Percentiles rank a stretch among this genome's conserved stretches.
Conservation (phyloP, 2,888 invertebrate species). For the Xylocampa areola region DNA sequence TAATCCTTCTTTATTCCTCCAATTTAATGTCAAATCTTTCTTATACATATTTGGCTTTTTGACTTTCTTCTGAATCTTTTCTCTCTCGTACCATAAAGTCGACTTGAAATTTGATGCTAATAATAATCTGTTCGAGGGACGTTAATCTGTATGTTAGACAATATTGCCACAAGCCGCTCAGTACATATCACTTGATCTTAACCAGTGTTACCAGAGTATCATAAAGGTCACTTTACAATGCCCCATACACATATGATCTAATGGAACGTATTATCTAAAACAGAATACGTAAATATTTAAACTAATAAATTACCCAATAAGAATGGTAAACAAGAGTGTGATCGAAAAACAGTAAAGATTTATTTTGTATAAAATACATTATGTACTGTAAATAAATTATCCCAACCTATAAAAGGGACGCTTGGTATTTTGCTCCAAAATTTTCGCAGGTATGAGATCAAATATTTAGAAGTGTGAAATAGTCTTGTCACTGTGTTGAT, state of each 20-base stretch:
- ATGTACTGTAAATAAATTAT: slow-evolving; percentile 5
- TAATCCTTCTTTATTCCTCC: too few relatives aligned
- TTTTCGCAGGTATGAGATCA: too few relatives aligned
- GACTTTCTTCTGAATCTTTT: too few relatives aligned
- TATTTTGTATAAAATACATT: not conserved
- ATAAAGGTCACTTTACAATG: slow-evolving; percentile 3
- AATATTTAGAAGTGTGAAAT: too few relatives aligned
- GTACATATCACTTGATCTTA: slow-evolving; percentile 11
- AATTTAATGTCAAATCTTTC: too few relatives aligned
- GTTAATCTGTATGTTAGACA: slow-evolving; percentile 24
- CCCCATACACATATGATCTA: not conserved
- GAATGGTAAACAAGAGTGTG: slow-evolving; percentile 13
- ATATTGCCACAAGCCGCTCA: slow-evolving; percentile 25
- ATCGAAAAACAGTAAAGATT: slow-evolving; percentile 13
- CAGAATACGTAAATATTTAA: not conserved
- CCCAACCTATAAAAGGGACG: not conserved
- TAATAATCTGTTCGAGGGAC: not conserved
- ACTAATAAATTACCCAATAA: slow-evolving; percentile 18
- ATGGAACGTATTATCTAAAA: not conserved
- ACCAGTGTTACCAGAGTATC: not conserved
- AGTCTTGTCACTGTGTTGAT: too few relatives aligned
- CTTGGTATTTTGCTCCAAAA: not conserved
- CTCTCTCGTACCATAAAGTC: too few relatives aligned
- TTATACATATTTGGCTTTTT: too few relatives aligned
- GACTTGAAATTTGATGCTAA: too few relatives aligned